Evolutionary conservation across 1,140 invertebrate species (phyloP).

Genomic region (Zaprionus nigranus): DNA sequence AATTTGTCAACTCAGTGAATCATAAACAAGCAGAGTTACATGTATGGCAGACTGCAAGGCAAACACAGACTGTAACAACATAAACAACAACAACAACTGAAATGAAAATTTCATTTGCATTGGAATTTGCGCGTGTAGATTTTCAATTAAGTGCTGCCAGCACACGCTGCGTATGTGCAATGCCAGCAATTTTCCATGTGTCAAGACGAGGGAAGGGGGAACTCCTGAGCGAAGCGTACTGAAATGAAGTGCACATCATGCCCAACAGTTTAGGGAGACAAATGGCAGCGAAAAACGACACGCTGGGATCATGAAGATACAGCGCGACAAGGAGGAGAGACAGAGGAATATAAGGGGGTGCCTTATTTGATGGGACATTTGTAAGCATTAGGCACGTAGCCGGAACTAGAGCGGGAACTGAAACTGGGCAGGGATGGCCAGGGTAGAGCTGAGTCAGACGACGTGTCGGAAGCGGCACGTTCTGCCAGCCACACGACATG

Average conservation of each 20-base stretch:
- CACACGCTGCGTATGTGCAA: constrained; percentile 65
- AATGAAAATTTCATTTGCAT: constrained; percentile 67
- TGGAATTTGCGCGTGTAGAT: constrained; percentile 67
- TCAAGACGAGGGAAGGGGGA: too few relatives aligned
- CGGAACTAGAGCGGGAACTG: constrained; percentile 28
- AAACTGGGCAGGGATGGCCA: background rate
- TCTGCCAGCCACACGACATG: constrained; percentile 51
- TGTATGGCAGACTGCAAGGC: constrained; percentile 38
- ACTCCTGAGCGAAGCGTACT: background rate
- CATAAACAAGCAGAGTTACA: constrained; percentile 65
- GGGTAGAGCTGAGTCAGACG: constrained; percentile 11
- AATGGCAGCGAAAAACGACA: constrained; percentile 49
- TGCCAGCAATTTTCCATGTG: constrained; percentile 46
- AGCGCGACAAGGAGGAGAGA: background rate
- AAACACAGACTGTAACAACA: constrained; percentile 11
- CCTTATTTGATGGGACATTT: constrained; percentile 53
- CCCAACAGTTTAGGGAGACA: constrained; percentile 64
- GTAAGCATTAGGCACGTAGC: constrained; percentile 69
- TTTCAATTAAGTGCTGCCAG: constrained; percentile 64
- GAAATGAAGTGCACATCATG: constrained; percentile 38
- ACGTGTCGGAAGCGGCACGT: constrained; percentile 61
- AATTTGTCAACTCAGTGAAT: constrained; percentile 79
- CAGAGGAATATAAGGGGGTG: background rate
- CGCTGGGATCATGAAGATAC: constrained; percentile 5
- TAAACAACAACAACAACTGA: constrained; percentile 14